Evolutionary conservation across 2,888 invertebrate species (phyloP).

Genomic region (Tenthredo livida): DNA sequence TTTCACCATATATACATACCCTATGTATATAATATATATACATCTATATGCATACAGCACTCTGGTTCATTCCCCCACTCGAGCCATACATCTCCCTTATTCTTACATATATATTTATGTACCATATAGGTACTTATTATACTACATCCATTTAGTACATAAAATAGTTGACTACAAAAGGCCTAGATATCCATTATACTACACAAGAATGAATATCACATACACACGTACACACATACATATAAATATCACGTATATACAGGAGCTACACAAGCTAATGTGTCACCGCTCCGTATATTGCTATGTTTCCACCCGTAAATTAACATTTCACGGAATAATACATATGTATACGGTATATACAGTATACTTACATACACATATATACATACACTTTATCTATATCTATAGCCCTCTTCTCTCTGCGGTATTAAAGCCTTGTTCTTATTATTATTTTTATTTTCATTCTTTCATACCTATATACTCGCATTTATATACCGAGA

Average conservation of each 20-base stretch:
- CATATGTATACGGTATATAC: not conserved
- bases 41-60: not conserved
- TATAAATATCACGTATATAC: not conserved
- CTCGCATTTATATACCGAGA: not conserved
- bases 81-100: not conserved
- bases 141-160: not conserved
- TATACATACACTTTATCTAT: not conserved
- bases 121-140: no score
- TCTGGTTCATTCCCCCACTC: not conserved
- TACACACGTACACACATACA: not conserved
- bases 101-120: no score
- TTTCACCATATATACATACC: not conserved
- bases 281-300: not conserved
- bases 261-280: not conserved
- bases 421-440: slow-evolving; percentile 7
- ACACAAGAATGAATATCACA: not conserved
- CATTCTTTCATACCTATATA: not conserved
- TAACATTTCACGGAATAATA: not conserved
- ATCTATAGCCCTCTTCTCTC: not conserved
- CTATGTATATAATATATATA: not conserved
- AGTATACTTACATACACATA: not conserved
- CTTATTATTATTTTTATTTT: not conserved
- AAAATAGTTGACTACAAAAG: not conserved
- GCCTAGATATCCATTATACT: not conserved
- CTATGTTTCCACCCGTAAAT: not conserved